A percentile compares a stretch with the other conserved stretches of the same genome.
These are phyloP conservation scores for Meriones unguiculatus DNA, from an alignment of 2,113 vertebrate species.

Conservation along the genomic window DNA sequence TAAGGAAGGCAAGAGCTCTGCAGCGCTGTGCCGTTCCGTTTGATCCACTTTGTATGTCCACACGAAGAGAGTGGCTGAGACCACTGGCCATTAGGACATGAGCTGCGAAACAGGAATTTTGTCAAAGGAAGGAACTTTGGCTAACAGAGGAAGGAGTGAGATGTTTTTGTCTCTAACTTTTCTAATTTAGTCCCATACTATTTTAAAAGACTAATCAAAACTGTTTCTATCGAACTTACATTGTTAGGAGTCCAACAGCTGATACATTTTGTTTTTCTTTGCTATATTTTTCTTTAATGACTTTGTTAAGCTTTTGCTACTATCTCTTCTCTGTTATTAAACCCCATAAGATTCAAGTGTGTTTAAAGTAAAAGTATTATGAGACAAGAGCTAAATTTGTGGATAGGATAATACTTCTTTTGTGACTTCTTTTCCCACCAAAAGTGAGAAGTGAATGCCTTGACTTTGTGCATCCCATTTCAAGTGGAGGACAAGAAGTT, in stretches of 20 bases:
- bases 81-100: background rate
- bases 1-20: background rate
- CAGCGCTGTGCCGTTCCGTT: background rate
- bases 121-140: constrained; percentile 49
- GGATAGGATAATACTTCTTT: constrained; percentile 64
- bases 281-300: constrained; percentile 55
- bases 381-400: constrained; percentile 56
- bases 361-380: constrained; percentile 46
- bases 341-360: constrained; percentile 29
- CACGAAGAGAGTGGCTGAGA: background rate
- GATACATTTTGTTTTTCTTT: constrained; percentile 6
- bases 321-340: background rate
- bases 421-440: constrained; percentile 60
- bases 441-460: constrained; percentile 62
- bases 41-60: background rate
- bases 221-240: constrained; percentile 19
- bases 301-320: constrained; percentile 46
- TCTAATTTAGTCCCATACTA: constrained; percentile 59
- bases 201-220: constrained; percentile 55
- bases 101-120: constrained; percentile 59
- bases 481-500: constrained; percentile 61
- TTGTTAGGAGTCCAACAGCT: constrained; percentile 43
- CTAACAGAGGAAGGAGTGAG: constrained; percentile 2
- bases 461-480: constrained; percentile 62
- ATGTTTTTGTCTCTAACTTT: constrained; percentile 46